Evolutionary conservation across 2,113 vertebrate genomes (phyloP), one percentile per base, ranked within the genome.

Genomic region (Platysternon megacephalum): DNA sequence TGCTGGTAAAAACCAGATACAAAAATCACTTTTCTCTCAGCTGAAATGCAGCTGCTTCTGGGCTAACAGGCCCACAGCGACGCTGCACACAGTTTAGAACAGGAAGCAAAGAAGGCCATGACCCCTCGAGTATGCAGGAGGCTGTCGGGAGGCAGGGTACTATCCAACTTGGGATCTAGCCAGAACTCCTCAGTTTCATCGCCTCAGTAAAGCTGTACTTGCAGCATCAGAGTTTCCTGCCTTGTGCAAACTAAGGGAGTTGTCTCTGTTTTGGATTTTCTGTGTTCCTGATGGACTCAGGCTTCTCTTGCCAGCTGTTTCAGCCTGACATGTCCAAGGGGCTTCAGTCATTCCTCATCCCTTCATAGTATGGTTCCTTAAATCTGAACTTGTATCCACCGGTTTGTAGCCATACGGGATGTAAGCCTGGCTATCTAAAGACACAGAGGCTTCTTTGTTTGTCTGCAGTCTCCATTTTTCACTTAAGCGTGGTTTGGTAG

Each of bases 291-390:
- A 84, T 93, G 92, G 94, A 86, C 97, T 95, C 94, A 93, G 96
- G 96, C 95, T 95, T n/a, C 84, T 94, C 85, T 97, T 72, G 35
- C 97, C 96, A 95, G 96, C 96, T 97, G 86, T 97, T 58, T 89
- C 90, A 97, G 95, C 95, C 95, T 94, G 82, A 94, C 95, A 74
- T 26, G 94, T 97, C 96, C 96, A 97, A 97, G 94, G 94, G 96
- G 95, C 96, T 97, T 96, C 95, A 97, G 96, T 95, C 96, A 94
- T 96, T 92, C 91, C 93, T 97, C 95, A 91, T 96, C 97, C 95
- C 96, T 96, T 89, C 96, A 51, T 85, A 96, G 95, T 95, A 96
- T 95, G 93, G 90, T 95, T 97, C 87, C 89, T 92, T 94, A 85
- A 95, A 95, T 94, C 87, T 91, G 95, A 94, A 95, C 94, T 93